Evolutionary conservation across 2,888 invertebrate species (phyloP), one percentile per base, ranked within the genome.

Genomic region (Quadroppia sp.): DNA sequence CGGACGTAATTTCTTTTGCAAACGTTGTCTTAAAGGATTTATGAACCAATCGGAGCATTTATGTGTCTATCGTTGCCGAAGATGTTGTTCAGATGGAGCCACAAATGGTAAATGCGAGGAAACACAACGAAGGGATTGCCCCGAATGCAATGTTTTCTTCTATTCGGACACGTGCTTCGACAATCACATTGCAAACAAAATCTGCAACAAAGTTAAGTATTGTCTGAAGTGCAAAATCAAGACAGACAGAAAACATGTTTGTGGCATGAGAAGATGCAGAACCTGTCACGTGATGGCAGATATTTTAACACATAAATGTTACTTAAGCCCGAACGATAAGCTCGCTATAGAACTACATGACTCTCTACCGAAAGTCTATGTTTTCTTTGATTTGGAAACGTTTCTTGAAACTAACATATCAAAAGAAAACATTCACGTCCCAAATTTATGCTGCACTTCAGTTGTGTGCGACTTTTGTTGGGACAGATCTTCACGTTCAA

Each of bases 361-460:
- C 11, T 36, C 11, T 1, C 1, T 17, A 11, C 15, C 4, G 1
- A 72, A 56, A 72, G 25, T 72, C 0, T 59, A 61, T 36, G 17
- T 72, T 1, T 72, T 36, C 40, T 72, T 61, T 13, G 72, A 72
- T 45, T 59, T 72, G 32, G 72, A 72, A 40, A 17, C 59, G 1
- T 30, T 32, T n/a, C 20, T 25, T 30, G 13, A 32, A 20, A 1
- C 20, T 17, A 36, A 36, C 1, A 4, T 17, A 32, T 25, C 9
- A 50, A 1, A 71, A 40, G 20, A 45, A n/a, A 50, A 40, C 25
- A 40, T 28, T 25, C 72, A 72, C 20, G 40, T 13, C 4, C 59
- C 72, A 4, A 72, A 72, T 42, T 20, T 72, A 2, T 61, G 56
- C 28, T 13, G 28, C 25, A n/a, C 28, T 2, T 23, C 28, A 23